Evolutionary conservation across 2,888 invertebrate genomes (phyloP).

Genomic region (Oligia fasciuncula): DNA sequence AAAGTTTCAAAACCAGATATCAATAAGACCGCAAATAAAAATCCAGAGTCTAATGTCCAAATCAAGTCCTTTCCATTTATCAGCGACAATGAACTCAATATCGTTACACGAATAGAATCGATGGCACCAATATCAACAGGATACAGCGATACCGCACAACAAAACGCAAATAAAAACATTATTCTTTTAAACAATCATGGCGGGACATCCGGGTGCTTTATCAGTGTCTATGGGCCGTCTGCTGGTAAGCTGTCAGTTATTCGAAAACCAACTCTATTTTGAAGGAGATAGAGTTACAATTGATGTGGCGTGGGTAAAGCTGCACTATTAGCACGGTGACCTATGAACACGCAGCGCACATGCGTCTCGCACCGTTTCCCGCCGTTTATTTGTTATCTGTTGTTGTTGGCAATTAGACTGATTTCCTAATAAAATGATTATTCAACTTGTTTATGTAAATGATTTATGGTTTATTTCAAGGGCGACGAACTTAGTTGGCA

Average conservation of each 20-base stretch:
- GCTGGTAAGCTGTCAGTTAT: constrained; percentile 32
- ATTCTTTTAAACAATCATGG: constrained; percentile 58
- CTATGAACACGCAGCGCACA: constrained; percentile 65
- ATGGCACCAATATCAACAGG: constrained; percentile 61
- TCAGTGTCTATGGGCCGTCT: constrained; percentile 73
- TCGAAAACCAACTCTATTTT: constrained; percentile 7
- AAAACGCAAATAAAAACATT: constrained; percentile 33
- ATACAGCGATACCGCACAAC: constrained; percentile 55
- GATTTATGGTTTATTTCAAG: constrained; percentile 40
- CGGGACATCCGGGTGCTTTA: constrained; percentile 74
- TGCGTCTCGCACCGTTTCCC: constrained; percentile 60
- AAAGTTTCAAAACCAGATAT: no score
- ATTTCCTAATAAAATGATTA: constrained; percentile 54
- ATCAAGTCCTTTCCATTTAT: constrained; percentile 25
- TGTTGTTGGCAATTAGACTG: constrained; percentile 42
- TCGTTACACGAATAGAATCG: constrained; percentile 56
- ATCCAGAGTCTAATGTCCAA: constrained; percentile 27
- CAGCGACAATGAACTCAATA: constrained; percentile 60
- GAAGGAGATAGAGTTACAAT: constrained; percentile 9
- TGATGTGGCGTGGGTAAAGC: constrained; percentile 2
- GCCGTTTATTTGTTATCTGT: constrained; percentile 59
- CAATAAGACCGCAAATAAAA: constrained; percentile 18
- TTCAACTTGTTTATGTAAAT: constrained; percentile 47
- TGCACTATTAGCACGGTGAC: constrained; percentile 66
- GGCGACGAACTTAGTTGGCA: constrained; percentile 25